A percentile compares a stretch with the other conserved stretches of the same genome.
These are phyloP conservation scores for Spatulosminthurus flaviceps DNA, from an alignment of 2,888 invertebrate species.

Conservation along the genomic window DNA sequence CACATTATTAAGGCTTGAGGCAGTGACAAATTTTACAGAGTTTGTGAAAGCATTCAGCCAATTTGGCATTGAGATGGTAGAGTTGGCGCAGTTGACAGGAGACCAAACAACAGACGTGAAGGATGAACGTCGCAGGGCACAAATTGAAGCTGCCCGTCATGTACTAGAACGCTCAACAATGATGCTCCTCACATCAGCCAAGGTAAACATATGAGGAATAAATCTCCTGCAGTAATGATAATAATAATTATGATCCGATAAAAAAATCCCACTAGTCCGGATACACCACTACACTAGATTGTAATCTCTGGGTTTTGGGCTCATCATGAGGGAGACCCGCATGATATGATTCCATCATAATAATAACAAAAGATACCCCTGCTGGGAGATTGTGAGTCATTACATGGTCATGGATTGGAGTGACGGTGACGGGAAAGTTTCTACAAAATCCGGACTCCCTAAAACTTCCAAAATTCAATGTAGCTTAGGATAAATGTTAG, in stretches of 20 bases:
- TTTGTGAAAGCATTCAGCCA: conserved; percentile 98
- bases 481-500: no score
- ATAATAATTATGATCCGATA: no score
- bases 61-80: conserved; percentile 99
- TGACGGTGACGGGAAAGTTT: no score
- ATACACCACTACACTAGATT: neutral
- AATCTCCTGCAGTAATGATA: no score
- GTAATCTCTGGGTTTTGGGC: neutral
- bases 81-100: conserved; percentile 92
- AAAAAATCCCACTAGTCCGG: no score
- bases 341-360: conserved; percentile 3
- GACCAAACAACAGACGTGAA: conserved; percentile 84
- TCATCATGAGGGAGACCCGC: neutral
- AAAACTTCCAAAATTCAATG: no score
- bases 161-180: conserved; percentile 95
- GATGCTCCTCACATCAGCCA: conserved; percentile 95
- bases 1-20: conserved; percentile 83
- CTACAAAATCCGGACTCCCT: no score
- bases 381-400: no score
- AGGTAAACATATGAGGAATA: no score
- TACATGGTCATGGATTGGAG: no score
- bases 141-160: conserved; percentile 95
- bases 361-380: neutral
- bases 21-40: conserved; percentile 89
- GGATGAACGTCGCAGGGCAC: conserved; percentile 92